phyloP scores from a whole-genome alignment of 2,113 vertebrate genomes.

The Gambusia affinis region DNA sequence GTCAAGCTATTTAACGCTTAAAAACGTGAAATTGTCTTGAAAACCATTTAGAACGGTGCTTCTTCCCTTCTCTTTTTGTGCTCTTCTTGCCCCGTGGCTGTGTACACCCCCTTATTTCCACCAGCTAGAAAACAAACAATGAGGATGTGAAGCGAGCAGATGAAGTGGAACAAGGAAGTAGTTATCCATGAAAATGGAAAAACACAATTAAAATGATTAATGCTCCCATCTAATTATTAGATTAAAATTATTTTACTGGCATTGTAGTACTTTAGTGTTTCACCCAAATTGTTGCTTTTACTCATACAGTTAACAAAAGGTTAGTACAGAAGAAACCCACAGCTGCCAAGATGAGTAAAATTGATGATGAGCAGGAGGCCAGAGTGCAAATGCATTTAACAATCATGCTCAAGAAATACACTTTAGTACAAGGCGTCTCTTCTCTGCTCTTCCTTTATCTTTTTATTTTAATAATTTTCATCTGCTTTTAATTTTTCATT shows the following conservation, averaged over 20 bases:
- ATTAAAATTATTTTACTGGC: constrained; percentile 13
- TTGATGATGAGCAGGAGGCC: constrained; percentile 56
- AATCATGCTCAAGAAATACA: constrained; percentile 35
- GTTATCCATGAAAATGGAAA: background rate
- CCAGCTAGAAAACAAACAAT: constrained; percentile 46
- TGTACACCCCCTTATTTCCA: constrained; percentile 51
- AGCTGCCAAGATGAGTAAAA: constrained; percentile 50
- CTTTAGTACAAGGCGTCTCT: constrained; percentile 31
- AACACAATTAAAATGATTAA: constrained; percentile 3
- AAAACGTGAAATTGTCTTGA: constrained; percentile 6
- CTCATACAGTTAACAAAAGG: constrained; percentile 25
- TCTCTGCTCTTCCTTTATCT: background rate
- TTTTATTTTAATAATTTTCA: background rate
- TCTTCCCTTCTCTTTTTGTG: constrained; percentile 1
- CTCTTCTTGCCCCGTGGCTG: constrained; percentile 49
- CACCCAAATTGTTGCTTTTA: constrained; percentile 3
- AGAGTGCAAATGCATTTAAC: constrained; percentile 50
- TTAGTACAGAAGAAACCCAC: constrained; percentile 15
- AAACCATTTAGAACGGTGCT: constrained; percentile 20
- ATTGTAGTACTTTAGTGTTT: constrained; percentile 22
- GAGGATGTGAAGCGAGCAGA: constrained; percentile 26
- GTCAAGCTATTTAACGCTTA: background rate
- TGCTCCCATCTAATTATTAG: constrained; percentile 4
- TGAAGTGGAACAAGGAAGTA: background rate
- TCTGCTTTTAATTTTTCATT: background rate